These are phyloP conservation scores for Megalurothrips usitatus DNA, from an alignment of 2,888 invertebrate species.

Conservation along the genomic window DNA sequence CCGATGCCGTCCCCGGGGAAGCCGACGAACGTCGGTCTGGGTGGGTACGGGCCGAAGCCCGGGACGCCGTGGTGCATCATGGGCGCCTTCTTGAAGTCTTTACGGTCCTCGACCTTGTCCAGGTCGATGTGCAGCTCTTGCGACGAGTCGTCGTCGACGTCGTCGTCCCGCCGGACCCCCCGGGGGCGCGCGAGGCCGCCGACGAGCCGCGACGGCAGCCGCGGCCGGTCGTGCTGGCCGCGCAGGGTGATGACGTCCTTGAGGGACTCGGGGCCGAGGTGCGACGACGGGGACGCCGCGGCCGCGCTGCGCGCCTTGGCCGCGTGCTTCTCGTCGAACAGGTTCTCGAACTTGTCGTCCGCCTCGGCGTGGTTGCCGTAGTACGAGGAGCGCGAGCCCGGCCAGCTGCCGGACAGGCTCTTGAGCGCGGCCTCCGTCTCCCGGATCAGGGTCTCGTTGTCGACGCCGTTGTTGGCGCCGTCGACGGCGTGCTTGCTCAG, in stretches of 20 bases:
- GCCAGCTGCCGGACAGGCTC: conserved; percentile 82
- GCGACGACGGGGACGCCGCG: conserved; percentile 38
- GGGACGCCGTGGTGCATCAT: conserved; percentile 41
- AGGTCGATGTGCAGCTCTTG: conserved; percentile 75
- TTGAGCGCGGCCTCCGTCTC: conserved; percentile 85
- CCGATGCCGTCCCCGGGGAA: conserved; percentile 51
- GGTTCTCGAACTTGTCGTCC: conserved; percentile 65
- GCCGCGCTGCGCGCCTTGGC: conserved; percentile 7
- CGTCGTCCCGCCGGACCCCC: conserved; percentile 44
- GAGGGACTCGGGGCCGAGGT: conserved; percentile 58
- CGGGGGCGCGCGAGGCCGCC: background rate
- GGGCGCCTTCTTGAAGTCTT: conserved; percentile 55
- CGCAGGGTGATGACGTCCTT: conserved; percentile 60
- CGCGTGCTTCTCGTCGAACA: conserved; percentile 74
- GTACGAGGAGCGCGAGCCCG: conserved; percentile 58
- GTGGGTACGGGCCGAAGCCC: conserved; percentile 56
- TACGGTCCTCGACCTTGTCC: conserved; percentile 57
- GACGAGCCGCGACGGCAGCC: conserved; percentile 45
- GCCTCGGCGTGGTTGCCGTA: conserved; percentile 59
- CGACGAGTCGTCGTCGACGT: conserved; percentile 60
- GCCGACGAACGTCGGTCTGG: conserved; percentile 71
- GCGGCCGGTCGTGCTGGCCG: conserved; percentile 43
- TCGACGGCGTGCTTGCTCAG: conserved; percentile 34
- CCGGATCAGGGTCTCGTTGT: conserved; percentile 76
- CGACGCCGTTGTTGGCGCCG: conserved; percentile 45